phyloP scores from a whole-genome alignment of 2,888 invertebrate species.

The Drosophila colorata region DNA sequence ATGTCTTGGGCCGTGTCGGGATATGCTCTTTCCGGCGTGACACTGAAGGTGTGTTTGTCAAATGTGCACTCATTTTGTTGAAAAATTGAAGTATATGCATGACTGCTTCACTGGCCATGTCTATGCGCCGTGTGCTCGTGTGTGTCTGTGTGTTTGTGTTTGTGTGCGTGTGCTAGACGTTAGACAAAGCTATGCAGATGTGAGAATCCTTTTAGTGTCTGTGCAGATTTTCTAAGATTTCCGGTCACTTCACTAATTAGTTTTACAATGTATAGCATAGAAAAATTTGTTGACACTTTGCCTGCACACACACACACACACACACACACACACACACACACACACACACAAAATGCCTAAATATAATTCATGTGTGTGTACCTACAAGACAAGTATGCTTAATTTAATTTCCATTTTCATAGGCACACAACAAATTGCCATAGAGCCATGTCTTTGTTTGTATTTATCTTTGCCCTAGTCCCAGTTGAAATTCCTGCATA shows the following conservation, averaged over 20 bases:
- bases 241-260: constrained; percentile 81
- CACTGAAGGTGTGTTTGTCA: constrained; percentile 77
- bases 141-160: constrained; percentile 13
- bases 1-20: constrained; percentile 63
- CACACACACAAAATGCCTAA: constrained; percentile 1
- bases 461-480: constrained; percentile 25
- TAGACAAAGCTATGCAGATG: constrained; percentile 45
- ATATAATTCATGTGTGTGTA: constrained; percentile 8
- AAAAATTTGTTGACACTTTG: constrained; percentile 65
- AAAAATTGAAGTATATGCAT: constrained; percentile 80
- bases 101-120: constrained; percentile 62
- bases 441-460: constrained; percentile 62
- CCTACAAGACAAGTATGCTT: constrained; percentile 42
- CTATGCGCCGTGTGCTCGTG: constrained; percentile 4
- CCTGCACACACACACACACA: constrained; percentile 24
- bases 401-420: constrained; percentile 72
- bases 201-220: constrained; percentile 64
- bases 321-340: constrained; percentile 10
- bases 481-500: constrained; percentile 20
- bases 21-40: constrained; percentile 49
- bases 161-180: constrained; percentile 23
- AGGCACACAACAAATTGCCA: constrained; percentile 52
- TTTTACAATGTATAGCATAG: constrained; percentile 70
- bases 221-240: constrained; percentile 75
- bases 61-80: constrained; percentile 79